phyloP scores from a whole-genome alignment of 2,113 vertebrate species.

The Vidua chalybeata region DNA sequence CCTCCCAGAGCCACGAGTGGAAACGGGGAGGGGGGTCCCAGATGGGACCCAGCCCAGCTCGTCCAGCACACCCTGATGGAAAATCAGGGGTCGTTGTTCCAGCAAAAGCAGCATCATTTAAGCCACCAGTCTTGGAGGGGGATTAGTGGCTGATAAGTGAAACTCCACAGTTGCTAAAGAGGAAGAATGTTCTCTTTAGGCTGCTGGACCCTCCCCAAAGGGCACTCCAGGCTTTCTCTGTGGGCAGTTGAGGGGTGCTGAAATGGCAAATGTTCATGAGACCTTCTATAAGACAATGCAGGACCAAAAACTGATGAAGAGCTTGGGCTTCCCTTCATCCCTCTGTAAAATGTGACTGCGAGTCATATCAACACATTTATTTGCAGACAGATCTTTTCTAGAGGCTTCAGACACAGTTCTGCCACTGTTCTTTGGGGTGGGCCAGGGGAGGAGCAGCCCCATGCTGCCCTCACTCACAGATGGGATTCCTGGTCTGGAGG shows the following conservation, averaged over 20 bases:
- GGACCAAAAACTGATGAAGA: neutral
- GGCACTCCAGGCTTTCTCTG: neutral
- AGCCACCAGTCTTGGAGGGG: fast-evolving
- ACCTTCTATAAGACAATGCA: fast-evolving
- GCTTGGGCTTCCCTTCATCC: neutral
- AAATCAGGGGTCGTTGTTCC: fast-evolving
- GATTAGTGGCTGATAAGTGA: neutral
- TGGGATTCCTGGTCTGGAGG: neutral
- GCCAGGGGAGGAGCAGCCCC: neutral
- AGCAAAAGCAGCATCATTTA: neutral
- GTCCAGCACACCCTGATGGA: neutral
- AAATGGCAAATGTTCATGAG: neutral
- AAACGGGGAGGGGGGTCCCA: too few species aligned
- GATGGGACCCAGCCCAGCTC: neutral
- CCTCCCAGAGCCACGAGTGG: fast-evolving
- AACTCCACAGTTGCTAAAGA: neutral
- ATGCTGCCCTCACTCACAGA: fast-evolving
- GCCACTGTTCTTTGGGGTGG: too few species aligned
- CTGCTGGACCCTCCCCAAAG: neutral
- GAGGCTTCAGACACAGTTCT: neutral
- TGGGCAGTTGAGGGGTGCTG: fast-evolving
- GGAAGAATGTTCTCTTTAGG: neutral
- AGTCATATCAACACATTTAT: neutral
- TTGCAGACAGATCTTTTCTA: neutral
- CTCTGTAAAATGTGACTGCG: too few species aligned